Evolutionary conservation across 2,797 vertebrate genomes (phyloP), one percentile per base, ranked within the genome.

Genomic region (Lacerta bilineata): DNA sequence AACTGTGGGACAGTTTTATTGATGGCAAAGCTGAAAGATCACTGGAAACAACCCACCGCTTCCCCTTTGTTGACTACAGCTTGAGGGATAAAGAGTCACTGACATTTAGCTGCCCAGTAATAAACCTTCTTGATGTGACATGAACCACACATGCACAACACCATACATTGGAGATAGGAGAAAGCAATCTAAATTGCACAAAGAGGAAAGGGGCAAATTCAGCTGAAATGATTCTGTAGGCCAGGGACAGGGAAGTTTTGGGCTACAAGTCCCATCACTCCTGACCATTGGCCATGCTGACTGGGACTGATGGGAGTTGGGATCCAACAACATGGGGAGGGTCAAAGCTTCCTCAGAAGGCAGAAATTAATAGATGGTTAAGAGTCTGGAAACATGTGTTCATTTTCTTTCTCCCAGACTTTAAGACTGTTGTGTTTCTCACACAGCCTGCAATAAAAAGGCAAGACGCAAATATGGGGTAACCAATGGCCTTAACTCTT

Each of bases 1-100:
- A 95, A 95, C 95, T 95, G 94, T 93, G 93, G 95, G 94, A 95
- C 86, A 88, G 93, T 93, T 95, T 91, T 80, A 94, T 95, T 90
- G 83, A 91, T 95, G 96, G 93, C 92, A 92, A 83, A 93, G 86
- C 23, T 1, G 8, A 88, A 85, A 77, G 41, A 66, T 84, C 74
- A 25, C 33, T 86, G 80, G 33, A 87, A 90, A 86, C 29, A 64
- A 81, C 50, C 25, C n/a, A 36, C 72, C 43, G 33, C 23, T 80
- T 61, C 43, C 20, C 46, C 36, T 80, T 85, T 64, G 29, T 79
- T 80, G 74, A 43, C 33, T 83, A 61, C 50, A 79, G 39, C 29
- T 59, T 86, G 33, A 86, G 33, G 61, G 72, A 88, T 33, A 83
- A 64, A 50, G 39, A 83, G 33, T 39, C 20, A 61, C 13, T 85